Percentiles rank a stretch among this genome's conserved stretches.
Evolutionary conservation across 2,113 vertebrate genomes (phyloP).

Genomic region (Phrynocephalus versicolor): DNA sequence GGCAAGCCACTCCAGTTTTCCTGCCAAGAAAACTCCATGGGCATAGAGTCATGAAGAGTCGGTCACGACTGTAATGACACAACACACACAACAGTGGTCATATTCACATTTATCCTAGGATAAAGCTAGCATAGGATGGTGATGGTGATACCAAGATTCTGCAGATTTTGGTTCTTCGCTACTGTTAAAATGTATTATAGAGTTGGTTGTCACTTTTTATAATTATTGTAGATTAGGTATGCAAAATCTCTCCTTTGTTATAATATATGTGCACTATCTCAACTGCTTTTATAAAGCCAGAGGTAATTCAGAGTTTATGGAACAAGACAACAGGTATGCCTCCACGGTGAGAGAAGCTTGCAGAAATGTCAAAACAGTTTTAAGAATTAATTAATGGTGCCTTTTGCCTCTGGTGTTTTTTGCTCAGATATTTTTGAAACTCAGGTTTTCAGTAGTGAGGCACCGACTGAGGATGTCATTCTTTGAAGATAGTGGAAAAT

Average conservation of each 20-base stretch:
- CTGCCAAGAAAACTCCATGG: too few relatives aligned
- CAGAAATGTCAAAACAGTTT: neutral
- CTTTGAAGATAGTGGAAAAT: slow-evolving; percentile 32
- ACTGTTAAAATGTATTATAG: neutral
- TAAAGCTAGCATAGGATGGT: too few relatives aligned
- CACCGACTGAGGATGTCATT: slow-evolving; percentile 7
- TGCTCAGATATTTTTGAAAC: neutral
- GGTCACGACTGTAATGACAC: too few relatives aligned
- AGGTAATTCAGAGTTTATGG: neutral
- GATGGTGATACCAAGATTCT: too few relatives aligned
- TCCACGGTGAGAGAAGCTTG: neutral
- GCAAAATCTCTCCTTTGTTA: neutral
- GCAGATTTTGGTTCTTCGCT: neutral
- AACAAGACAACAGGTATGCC: neutral
- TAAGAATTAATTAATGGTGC: slow-evolving; percentile 16
- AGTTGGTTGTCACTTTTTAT: neutral
- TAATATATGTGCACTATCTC: neutral
- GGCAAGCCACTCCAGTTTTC: too few relatives aligned
- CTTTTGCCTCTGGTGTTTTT: neutral
- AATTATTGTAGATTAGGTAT: neutral
- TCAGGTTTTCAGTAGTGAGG: rapidly evolving
- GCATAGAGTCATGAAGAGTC: too few relatives aligned
- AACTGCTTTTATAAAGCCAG: neutral
- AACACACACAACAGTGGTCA: neutral
- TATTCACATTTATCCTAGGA: neutral